Conservation (phyloP, 2,888 invertebrate genomes). For the Spisula subtruncata region DNA sequence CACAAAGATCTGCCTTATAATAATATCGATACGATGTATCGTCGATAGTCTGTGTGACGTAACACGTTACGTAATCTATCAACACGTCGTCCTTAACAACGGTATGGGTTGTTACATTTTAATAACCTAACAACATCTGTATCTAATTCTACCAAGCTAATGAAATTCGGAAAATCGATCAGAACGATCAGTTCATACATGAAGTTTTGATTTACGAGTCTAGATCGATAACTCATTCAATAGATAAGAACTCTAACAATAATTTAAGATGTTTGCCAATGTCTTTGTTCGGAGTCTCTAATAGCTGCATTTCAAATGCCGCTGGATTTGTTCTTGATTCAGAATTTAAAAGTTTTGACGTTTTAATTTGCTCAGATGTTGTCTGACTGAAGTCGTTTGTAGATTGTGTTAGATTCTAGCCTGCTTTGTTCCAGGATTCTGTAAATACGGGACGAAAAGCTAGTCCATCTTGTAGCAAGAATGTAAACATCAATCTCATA, state of each 20-base stretch:
- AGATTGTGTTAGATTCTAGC: constrained; percentile 13
- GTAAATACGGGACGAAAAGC: constrained; percentile 18
- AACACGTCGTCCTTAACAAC: constrained; percentile 26
- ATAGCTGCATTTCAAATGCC: constrained; percentile 7
- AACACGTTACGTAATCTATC: constrained; percentile 42
- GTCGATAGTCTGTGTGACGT: constrained; percentile 25
- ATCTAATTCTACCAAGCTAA: constrained; percentile 25
- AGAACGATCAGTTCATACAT: constrained; percentile 28
- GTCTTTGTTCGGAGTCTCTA: constrained; percentile 19
- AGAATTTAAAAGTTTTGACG: constrained; percentile 30
- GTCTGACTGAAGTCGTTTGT: constrained; percentile 8
- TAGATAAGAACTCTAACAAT: constrained; percentile 29
- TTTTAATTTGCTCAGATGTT: constrained; percentile 20
- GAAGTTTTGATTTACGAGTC: constrained; percentile 50
- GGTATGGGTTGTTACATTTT: constrained; percentile 34
- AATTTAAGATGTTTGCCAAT: constrained; percentile 16
- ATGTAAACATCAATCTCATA: constrained; percentile 12
- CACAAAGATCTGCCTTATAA: constrained; percentile 9
- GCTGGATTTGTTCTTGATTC: background rate
- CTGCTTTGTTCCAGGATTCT: constrained; percentile 15
- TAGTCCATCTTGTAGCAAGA: constrained; percentile 8
- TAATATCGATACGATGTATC: constrained; percentile 16
- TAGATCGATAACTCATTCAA: constrained; percentile 44
- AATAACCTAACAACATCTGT: constrained; percentile 31
- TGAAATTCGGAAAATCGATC: constrained; percentile 38